A percentile compares a stretch with the other conserved stretches of the same genome.
Evolutionary conservation across 2,888 invertebrate species (phyloP).

Genomic region (Nomada fabriciana): DNA sequence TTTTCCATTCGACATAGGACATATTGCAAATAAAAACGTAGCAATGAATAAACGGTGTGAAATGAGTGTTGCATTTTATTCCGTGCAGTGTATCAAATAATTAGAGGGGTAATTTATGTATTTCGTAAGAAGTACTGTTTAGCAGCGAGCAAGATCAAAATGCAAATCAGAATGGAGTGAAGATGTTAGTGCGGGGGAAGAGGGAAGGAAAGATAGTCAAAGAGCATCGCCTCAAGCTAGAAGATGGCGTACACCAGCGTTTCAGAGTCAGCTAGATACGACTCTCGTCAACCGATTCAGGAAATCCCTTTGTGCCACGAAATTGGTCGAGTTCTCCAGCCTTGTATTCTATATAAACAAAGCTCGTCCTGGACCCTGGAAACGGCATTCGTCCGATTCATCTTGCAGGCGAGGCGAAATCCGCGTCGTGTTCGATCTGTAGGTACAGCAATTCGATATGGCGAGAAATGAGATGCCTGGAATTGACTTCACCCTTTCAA

Average conservation of each 20-base stretch:
- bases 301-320: conserved; percentile 71
- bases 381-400: conserved; percentile 38
- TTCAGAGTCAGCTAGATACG: conserved; percentile 16
- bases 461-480: neutral
- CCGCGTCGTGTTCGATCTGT: conserved; percentile 13
- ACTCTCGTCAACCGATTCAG: conserved; percentile 48
- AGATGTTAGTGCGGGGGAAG: neutral
- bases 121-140: neutral
- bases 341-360: conserved; percentile 73
- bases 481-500: too few species aligned
- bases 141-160: conserved; percentile 59
- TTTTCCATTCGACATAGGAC: too few species aligned
- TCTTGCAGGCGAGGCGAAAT: conserved; percentile 49
- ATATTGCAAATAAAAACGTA: too few species aligned
- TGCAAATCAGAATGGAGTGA: conserved; percentile 57
- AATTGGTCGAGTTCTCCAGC: conserved; percentile 73
- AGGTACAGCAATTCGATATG: neutral
- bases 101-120: too few species aligned
- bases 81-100: too few species aligned
- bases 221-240: conserved; percentile 46
- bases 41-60: too few species aligned
- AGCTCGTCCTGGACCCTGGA: conserved; percentile 61
- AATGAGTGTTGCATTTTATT: too few species aligned
- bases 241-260: conserved; percentile 44
- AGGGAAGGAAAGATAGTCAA: conserved; percentile 16